Base-by-base conservation (phyloP, 2,888 invertebrate species). In the Automeris io region DNA sequence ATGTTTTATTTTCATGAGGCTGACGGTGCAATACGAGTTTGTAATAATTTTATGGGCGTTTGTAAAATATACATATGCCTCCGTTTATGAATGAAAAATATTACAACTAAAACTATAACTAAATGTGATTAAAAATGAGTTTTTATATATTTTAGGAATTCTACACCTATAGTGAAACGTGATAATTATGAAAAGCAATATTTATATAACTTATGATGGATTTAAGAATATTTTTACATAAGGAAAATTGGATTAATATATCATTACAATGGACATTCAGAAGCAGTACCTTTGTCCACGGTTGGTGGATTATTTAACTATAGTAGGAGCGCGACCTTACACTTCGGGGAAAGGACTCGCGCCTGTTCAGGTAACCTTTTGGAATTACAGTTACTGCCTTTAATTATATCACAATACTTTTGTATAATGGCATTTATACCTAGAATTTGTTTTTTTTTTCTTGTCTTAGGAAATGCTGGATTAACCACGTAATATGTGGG, bases 231-330 rank as follows among this genome's bases (percentile, higher is more conserved):
- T 54, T 59, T 53, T 48, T 53, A 47, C 56, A 45, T 69, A 73
- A 55, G 45, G 41, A 47, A 46, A 47, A 38, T 40, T 45, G 48
- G 47, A 53, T 35, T 45, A 55, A 56, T 54, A 68, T 62, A 68
- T 63, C 70, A 65, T 59, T 61, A 74, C 40, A 54, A 87, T 87
- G 87, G 87, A 87, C 57, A 72, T 87, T 54, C 95, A 95, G 76
- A 92, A 92, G 70, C 92, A 93, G 71, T 92, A 92, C 64, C 77
- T 95, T 60, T 95, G 95, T 74, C 95, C 95, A 66, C 91, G 95
- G 56, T 88, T 95, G 67, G 93, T 95, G 85, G 99, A 99, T 90
- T 99, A 99, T 85, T 89, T 99, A 72, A 95, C 98, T 57, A 95
- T 99, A 67, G 98, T 98, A 59, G 99, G 99, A 60, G 95, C 95